Evolutionary conservation across 2,113 vertebrate species (phyloP).

Genomic region (Arothron firmamentum): DNA sequence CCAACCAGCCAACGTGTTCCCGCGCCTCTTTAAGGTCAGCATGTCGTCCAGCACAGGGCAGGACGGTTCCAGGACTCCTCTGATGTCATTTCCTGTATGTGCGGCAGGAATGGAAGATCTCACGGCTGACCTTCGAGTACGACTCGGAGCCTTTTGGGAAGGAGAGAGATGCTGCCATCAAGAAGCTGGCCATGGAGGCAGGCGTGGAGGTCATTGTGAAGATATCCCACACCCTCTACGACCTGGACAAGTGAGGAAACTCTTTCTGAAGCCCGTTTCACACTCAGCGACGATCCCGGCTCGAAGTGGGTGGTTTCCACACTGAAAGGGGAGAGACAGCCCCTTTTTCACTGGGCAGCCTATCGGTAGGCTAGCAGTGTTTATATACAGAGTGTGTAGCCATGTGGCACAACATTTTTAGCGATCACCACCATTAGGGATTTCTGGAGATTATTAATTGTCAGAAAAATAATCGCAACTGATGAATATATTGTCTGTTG

Average conservation of each 20-base stretch:
- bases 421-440: too few relatives aligned
- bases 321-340: too few relatives aligned
- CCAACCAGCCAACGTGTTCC: conserved; percentile 79
- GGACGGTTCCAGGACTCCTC: not conserved
- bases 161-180: conserved; percentile 77
- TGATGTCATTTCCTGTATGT: not conserved
- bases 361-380: too few relatives aligned
- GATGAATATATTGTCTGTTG: too few relatives aligned
- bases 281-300: not conserved
- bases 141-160: conserved; percentile 78
- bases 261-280: not conserved
- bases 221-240: conserved; percentile 77
- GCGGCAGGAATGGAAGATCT: conserved; percentile 77
- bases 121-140: conserved; percentile 77
- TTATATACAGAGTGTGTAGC: too few relatives aligned
- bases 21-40: conserved; percentile 76
- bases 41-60: not conserved
- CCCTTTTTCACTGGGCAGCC: too few relatives aligned
- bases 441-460: too few relatives aligned
- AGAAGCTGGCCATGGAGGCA: conserved; percentile 77
- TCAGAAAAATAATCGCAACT: too few relatives aligned
- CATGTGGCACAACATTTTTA: too few relatives aligned
- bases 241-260: conserved; percentile 72
- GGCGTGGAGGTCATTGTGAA: conserved; percentile 77
- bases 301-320: too few relatives aligned